These are phyloP conservation scores for Etheostoma spectabile DNA, from an alignment of 2,113 vertebrate species.

Conservation along the genomic window DNA sequence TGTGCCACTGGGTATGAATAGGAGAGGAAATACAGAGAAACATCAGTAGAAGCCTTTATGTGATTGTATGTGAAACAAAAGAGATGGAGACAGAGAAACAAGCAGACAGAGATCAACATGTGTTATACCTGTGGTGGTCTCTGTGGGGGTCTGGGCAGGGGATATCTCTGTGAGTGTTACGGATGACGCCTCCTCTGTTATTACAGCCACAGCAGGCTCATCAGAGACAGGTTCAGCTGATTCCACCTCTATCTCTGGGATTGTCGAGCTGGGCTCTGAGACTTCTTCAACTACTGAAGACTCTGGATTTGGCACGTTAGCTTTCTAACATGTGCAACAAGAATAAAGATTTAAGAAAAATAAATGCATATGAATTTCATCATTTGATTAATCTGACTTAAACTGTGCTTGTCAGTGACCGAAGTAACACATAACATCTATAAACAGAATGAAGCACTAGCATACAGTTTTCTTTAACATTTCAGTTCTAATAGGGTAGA, in stretches of 20 bases:
- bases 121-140: constrained; percentile 59
- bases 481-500: constrained; percentile 2
- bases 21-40: constrained; percentile 3
- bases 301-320: constrained; percentile 34
- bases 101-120: constrained; percentile 39
- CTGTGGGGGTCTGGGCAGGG: constrained; percentile 42
- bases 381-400: background rate
- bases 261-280: constrained; percentile 23
- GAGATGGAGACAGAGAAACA: constrained; percentile 16
- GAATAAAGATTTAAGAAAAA: background rate
- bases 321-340: constrained; percentile 28
- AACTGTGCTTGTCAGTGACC: background rate
- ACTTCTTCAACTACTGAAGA: constrained; percentile 33
- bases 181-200: constrained; percentile 52
- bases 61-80: constrained; percentile 38
- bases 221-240: constrained; percentile 36
- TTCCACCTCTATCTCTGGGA: constrained; percentile 42
- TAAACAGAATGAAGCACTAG: constrained; percentile 14
- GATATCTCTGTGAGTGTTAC: constrained; percentile 37
- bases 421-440: background rate
- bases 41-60: constrained; percentile 6
- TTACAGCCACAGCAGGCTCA: constrained; percentile 46
- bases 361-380: background rate
- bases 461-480: background rate
- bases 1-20: constrained; percentile 23